phyloP scores from a whole-genome alignment of 1,140 invertebrate species.

The Physella acuta region DNA sequence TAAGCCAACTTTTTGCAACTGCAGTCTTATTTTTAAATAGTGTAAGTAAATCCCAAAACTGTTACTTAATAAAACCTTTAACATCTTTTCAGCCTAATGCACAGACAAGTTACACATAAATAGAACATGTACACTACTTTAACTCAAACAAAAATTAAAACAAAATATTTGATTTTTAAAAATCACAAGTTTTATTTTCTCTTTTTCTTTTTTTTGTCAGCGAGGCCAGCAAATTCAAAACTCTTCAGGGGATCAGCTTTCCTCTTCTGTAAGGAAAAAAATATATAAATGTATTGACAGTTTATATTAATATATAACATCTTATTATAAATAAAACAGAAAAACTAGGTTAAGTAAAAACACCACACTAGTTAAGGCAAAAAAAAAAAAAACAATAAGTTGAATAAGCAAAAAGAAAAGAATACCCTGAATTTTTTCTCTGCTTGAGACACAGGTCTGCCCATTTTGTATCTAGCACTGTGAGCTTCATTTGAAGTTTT shows the following conservation, averaged over 20 bases:
- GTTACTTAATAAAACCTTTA: too few species aligned
- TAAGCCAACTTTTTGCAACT: too few species aligned
- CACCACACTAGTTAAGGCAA: neutral
- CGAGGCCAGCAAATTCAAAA: constrained; percentile 55
- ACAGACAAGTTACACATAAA: neutral
- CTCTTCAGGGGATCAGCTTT: constrained; percentile 58
- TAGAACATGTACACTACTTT: neutral
- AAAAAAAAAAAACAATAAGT: neutral
- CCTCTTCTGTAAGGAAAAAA: constrained; percentile 48
- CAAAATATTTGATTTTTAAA: neutral
- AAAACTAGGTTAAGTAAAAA: too few species aligned
- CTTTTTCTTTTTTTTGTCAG: constrained; percentile 41
- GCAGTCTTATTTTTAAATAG: too few species aligned
- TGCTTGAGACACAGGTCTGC: neutral
- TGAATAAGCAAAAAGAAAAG: neutral
- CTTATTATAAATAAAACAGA: too few species aligned
- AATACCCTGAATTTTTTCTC: constrained; percentile 12
- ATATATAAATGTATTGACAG: too few species aligned
- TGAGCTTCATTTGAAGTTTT: neutral
- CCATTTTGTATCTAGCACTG: neutral
- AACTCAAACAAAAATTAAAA: neutral
- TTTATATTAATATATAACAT: too few species aligned
- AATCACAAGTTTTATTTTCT: constrained; percentile 6
- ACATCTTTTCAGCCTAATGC: too few species aligned
- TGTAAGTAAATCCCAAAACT: too few species aligned